These are phyloP conservation scores for Acanthaster planci DNA, from an alignment of 35 echinoderm and acorn worm genomes.

Conservation along the genomic window DNA sequence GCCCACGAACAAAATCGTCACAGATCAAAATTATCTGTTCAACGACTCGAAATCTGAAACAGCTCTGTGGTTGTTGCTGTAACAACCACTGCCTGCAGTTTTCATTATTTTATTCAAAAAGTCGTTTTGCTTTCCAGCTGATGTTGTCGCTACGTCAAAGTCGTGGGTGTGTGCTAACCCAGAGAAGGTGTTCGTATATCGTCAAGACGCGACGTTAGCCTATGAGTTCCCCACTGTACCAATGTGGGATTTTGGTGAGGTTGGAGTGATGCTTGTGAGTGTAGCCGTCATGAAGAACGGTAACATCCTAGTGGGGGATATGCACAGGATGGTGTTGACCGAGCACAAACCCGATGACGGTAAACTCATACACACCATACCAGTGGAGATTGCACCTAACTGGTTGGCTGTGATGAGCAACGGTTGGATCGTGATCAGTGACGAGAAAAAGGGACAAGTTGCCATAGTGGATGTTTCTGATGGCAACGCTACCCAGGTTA, in stretches of 20 bases:
- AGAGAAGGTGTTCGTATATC: not conserved
- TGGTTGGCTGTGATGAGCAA: not conserved
- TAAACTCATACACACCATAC: not conserved
- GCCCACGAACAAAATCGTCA: too few species aligned
- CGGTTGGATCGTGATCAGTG: not conserved
- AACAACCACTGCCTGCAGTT: too few species aligned
- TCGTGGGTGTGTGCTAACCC: too few species aligned
- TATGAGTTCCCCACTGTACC: constrained; percentile 3
- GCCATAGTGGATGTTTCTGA: not conserved
- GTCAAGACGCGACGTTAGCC: not conserved
- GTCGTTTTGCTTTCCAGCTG: too few species aligned
- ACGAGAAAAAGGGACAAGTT: not conserved
- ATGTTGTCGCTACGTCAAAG: too few species aligned
- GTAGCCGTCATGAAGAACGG: too few species aligned
- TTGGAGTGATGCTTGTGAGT: not conserved
- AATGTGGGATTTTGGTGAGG: not conserved
- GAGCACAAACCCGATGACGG: not conserved
- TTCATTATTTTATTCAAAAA: too few species aligned
- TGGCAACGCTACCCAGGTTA: not conserved
- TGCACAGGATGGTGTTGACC: too few species aligned
- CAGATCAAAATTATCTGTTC: too few species aligned
- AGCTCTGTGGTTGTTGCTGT: too few species aligned
- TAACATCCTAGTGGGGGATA: too few species aligned
- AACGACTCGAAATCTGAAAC: too few species aligned
- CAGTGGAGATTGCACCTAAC: constrained; percentile 7